Conservation (phyloP, 2,113 vertebrate species). For the Castor canadensis region DNA sequence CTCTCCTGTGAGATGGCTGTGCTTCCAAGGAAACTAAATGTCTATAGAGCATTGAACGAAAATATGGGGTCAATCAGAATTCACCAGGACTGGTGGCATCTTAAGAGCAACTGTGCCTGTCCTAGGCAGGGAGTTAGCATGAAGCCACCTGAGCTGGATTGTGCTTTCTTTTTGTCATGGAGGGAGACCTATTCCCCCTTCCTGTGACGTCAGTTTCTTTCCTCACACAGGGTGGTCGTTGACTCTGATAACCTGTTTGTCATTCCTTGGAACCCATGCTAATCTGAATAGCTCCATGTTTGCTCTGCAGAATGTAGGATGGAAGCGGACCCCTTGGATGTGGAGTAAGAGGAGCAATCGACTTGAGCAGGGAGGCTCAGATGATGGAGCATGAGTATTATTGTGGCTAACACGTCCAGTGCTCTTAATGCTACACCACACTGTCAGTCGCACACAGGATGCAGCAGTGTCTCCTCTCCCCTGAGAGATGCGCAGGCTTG, state of each 20-base stretch:
- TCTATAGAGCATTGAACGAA: not conserved
- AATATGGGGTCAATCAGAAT: not conserved
- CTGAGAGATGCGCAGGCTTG: not conserved
- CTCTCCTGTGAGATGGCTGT: not conserved
- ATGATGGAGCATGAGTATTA: not conserved
- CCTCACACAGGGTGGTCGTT: not conserved
- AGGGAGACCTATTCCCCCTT: not conserved
- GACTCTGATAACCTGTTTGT: not conserved
- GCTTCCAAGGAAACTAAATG: not conserved
- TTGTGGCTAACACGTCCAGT: not conserved
- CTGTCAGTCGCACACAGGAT: not conserved
- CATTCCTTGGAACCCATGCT: not conserved
- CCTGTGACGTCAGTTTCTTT: not conserved
- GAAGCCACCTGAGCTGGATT: accelerated
- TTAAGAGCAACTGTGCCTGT: not conserved
- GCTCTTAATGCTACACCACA: accelerated
- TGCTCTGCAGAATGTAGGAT: not conserved
- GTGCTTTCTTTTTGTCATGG: not conserved
- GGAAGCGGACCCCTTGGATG: not conserved
- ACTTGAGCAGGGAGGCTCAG: not conserved
- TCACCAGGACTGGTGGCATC: not conserved
- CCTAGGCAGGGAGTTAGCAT: accelerated
- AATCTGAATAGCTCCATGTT: slow-evolving; percentile 10
- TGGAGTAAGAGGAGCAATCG: not conserved
- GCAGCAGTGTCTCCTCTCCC: not conserved